These are phyloP conservation scores for Entelurus aequoreus DNA, from an alignment of 2,113 vertebrate genomes.

Conservation along the genomic window DNA sequence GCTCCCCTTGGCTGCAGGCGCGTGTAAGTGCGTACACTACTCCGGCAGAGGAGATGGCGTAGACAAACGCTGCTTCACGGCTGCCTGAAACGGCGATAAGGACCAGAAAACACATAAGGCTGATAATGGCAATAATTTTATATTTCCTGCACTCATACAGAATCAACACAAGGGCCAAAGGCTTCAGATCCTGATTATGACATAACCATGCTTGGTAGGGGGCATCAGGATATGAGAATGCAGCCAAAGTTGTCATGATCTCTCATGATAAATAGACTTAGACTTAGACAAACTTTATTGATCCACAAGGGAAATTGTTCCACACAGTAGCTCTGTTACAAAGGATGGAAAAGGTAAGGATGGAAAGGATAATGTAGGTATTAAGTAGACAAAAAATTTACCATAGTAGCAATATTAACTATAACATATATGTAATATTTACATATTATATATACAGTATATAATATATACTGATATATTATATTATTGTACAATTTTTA, in stretches of 20 bases:
- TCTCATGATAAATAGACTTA: no score
- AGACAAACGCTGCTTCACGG: constrained; percentile 94
- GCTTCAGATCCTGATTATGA: constrained; percentile 28
- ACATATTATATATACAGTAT: no score
- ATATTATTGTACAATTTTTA: no score
- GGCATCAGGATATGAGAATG: constrained; percentile 39
- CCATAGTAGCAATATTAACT: no score
- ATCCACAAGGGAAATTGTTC: no score
- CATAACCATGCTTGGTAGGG: constrained; percentile 29
- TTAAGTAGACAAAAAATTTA: no score
- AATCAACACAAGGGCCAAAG: constrained; percentile 1
- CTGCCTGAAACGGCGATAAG: constrained; percentile 74
- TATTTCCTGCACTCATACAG: constrained; percentile 4
- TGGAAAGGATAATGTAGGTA: no score
- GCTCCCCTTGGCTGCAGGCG: constrained; percentile 93
- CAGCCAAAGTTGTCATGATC: constrained; percentile 32
- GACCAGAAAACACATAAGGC: constrained; percentile 14
- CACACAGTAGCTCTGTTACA: no score
- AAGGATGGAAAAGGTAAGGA: no score
- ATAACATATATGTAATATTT: no score
- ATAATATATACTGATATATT: no score
- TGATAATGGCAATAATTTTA: background rate
- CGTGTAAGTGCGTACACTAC: constrained; percentile 94
- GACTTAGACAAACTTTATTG: no score
- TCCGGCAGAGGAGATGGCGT: constrained; percentile 94